Base-by-base conservation (phyloP, 2,113 vertebrate genomes). In the Pteruthius melanotis region DNA sequence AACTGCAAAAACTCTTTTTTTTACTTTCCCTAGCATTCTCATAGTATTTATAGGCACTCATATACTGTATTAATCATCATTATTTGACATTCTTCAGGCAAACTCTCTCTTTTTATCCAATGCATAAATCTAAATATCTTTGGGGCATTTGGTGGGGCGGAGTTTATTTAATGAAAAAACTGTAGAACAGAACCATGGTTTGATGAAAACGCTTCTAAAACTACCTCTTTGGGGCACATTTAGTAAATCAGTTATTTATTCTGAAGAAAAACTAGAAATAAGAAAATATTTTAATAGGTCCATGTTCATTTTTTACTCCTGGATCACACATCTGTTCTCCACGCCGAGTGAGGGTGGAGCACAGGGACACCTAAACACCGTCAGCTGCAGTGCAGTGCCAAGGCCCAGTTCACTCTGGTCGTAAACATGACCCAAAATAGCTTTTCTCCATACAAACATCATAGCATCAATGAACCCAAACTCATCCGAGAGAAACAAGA, bases 91-190 rank as follows among this genome's bases (percentile, higher is more conserved):
- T 85, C 26, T 72, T 83, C 66, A 65, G 45, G 20, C 8, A 91
- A 90, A 35, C 18, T 61, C 40, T 74, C 63, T 59, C 42, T 83
- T 85, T 75, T 70, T n/a, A 83, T 31, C 40, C 49, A 60, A 3
- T 50, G 30, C 26, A 70, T 65, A 83, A 66, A 81, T 28, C 52
- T 70, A 89, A 89, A 35, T 66, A 86, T 39, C 57, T 78, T 50
- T 23, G 9, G n/a, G 70, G 22, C 27, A 83, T 65, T 74, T 14
- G 24, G 15, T 0, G 1, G 4, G 9, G 3, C 0, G 0, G 15
- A 39, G 18, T 37, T 49, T 69, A 70, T 40, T 70, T 49, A 33
- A 74, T 21, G 20, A 77, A 92, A 79, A 84, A 65, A 86, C 3
- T 54, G 37, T 39, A 63, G 66, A 85, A 83, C 1, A 69, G 45